These are phyloP conservation scores for Trissolcus japonicus DNA, from an alignment of 2,888 invertebrate genomes.

Conservation along the genomic window DNA sequence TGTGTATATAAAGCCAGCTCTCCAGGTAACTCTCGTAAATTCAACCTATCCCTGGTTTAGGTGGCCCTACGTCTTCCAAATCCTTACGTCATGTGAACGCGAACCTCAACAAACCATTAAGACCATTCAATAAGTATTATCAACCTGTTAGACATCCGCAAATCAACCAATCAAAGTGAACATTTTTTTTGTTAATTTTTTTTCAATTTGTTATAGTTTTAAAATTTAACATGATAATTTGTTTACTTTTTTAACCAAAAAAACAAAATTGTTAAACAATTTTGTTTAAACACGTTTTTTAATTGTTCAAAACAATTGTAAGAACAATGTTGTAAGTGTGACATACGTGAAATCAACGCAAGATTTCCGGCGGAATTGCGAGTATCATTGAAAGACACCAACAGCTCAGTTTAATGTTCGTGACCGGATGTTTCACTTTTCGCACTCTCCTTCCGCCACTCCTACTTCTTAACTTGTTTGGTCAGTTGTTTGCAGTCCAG, in stretches of 20 bases:
- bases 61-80: constrained; percentile 55
- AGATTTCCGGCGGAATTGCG: constrained; percentile 38
- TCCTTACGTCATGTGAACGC: constrained; percentile 43
- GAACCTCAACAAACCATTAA: constrained; percentile 39
- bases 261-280: no score
- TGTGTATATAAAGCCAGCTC: constrained; percentile 58
- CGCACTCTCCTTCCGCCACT: constrained; percentile 48
- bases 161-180: background rate
- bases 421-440: constrained; percentile 56
- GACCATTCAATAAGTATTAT: constrained; percentile 40
- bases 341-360: no score
- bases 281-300: no score
- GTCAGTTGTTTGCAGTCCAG: constrained; percentile 29
- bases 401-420: constrained; percentile 35
- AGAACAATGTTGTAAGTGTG: no score
- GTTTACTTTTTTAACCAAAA: no score
- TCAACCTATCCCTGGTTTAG: constrained; percentile 53
- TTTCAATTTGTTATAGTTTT: no score
- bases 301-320: no score
- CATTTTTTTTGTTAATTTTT: background rate
- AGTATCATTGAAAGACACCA: constrained; percentile 32
- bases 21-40: constrained; percentile 63
- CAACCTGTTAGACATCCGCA: background rate
- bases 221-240: no score
- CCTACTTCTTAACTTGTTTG: constrained; percentile 36